Evolutionary conservation across 1,140 invertebrate species (phyloP), one percentile per base, ranked within the genome.

Genomic region (Harpegnathos saltator): DNA sequence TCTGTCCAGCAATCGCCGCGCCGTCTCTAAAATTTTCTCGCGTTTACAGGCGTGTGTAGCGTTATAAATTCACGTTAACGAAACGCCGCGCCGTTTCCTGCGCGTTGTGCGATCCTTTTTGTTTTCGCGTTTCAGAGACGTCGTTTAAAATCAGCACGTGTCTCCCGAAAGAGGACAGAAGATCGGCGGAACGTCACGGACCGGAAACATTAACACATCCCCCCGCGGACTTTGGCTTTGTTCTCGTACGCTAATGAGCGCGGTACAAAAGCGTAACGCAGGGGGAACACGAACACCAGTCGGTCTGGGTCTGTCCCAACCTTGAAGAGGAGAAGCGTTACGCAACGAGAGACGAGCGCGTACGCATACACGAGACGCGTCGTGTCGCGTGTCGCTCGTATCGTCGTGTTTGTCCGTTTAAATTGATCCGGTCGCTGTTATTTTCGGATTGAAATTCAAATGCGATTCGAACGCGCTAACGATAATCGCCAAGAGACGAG

Each of bases 201-300:
- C 85, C 85, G 85, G 85, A 87, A 87, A 83, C 77, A 33, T 26
- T 26, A 73, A 58, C 61, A 58, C n/a, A n/a, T n/a, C 66, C 52
- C 26, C 62, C 50, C 62, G 50, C 54, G 80, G 38, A 69, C 71
- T 58, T 68, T n/a, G 65, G 59, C 82, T 87, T 87, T 87, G 85
- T 87, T 87, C 85, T 86, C 72, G 80, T 62, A 38, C 59, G 44
- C 54, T 87, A 87, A 87, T 38, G 85, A 86, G 50, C 85, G 78
- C 66, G 77, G 65, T 52, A 82, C 80, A 56, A 72, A 85, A 86
- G 80, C 85, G 85, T 87, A 86, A 86, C 84, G 82, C 71, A n/a
- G n/a, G 65, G 75, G 38, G 54, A 44, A 44, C 38, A 9, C 38
- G 63, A 58, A 58, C 59, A 29, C 26, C 22, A 19, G 5, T 33